Evolutionary conservation across 2,113 vertebrate species (phyloP).

Genomic region (Mus spicilegus): DNA sequence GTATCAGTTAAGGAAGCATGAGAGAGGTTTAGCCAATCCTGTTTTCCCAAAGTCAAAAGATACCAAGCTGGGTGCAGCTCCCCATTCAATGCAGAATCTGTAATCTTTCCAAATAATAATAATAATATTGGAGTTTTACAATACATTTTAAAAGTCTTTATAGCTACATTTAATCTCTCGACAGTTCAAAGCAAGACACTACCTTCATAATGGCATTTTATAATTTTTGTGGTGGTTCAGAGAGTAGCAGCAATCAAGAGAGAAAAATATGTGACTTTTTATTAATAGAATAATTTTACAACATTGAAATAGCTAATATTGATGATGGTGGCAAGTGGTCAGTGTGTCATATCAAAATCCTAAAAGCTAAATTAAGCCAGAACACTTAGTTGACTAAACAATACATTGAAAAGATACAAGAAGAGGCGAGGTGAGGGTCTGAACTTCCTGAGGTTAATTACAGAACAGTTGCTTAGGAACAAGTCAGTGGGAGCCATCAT

Average conservation of each 20-base stretch:
- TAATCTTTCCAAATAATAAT: not conserved
- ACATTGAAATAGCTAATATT: slow-evolving; percentile 25
- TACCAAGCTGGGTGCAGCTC: not conserved
- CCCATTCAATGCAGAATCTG: not conserved
- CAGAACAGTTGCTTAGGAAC: not conserved
- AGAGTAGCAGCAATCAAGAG: slow-evolving; percentile 8
- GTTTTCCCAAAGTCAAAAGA: slow-evolving; percentile 1
- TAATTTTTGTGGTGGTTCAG: slow-evolving; percentile 20
- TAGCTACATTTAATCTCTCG: not conserved
- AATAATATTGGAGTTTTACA: not conserved
- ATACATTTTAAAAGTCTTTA: slow-evolving; percentile 32
- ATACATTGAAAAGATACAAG: slow-evolving; percentile 7
- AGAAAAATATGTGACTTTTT: slow-evolving; percentile 7
- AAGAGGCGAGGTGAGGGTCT: not conserved
- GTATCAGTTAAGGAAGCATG: not conserved
- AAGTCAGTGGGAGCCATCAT: not conserved
- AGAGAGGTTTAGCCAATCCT: not conserved
- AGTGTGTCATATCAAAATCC: slow-evolving; percentile 45
- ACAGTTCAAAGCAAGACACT: slow-evolving; percentile 13
- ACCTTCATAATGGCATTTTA: not conserved
- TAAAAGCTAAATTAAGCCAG: slow-evolving; percentile 25
- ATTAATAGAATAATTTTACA: slow-evolving; percentile 52
- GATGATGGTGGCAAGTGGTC: not conserved
- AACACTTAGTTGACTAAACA: slow-evolving; percentile 32
- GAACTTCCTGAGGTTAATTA: slow-evolving; percentile 52